Evolutionary conservation across 2,888 invertebrate genomes (phyloP).

Genomic region (Bugula neritina): DNA sequence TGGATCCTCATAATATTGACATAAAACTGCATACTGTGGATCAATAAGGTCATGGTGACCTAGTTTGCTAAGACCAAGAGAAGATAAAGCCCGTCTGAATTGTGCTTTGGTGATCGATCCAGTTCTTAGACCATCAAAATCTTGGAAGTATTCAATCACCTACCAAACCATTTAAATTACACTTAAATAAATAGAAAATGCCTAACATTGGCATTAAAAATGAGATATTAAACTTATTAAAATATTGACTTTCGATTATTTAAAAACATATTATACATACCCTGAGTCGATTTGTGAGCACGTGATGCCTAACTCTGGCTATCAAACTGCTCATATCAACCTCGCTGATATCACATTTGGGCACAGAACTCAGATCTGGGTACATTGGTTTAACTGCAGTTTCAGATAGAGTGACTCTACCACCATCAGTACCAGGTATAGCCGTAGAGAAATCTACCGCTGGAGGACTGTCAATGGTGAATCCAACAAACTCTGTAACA

Average conservation of each 20-base stretch:
- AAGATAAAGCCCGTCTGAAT: conserved; percentile 47
- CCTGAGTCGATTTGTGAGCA: conserved; percentile 47
- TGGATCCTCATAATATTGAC: conserved; percentile 44
- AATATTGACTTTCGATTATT: no score
- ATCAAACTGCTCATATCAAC: conserved; percentile 48
- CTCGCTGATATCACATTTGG: conserved; percentile 33
- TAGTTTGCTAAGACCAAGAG: conserved; percentile 48
- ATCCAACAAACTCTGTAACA: conserved; percentile 42
- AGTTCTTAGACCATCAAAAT: conserved; percentile 50
- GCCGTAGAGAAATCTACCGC: conserved; percentile 22
- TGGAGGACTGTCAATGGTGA: conserved; percentile 34
- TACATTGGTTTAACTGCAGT: conserved; percentile 23
- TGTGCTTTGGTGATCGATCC: conserved; percentile 49
- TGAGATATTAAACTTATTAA: no score
- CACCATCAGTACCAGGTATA: conserved; percentile 25
- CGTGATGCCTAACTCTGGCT: conserved; percentile 49
- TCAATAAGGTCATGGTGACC: conserved; percentile 48
- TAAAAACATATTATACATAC: conserved; percentile 33
- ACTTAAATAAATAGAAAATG: no score
- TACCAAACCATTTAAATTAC: conserved; percentile 30
- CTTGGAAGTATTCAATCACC: conserved; percentile 50
- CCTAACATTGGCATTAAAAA: no score
- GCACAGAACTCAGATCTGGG: not conserved
- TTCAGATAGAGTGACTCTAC: conserved; percentile 24
- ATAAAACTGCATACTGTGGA: conserved; percentile 43